These are phyloP conservation scores for Arrhamphus sclerolepis DNA, from an alignment of 2,797 vertebrate genomes.

Conservation along the genomic window DNA sequence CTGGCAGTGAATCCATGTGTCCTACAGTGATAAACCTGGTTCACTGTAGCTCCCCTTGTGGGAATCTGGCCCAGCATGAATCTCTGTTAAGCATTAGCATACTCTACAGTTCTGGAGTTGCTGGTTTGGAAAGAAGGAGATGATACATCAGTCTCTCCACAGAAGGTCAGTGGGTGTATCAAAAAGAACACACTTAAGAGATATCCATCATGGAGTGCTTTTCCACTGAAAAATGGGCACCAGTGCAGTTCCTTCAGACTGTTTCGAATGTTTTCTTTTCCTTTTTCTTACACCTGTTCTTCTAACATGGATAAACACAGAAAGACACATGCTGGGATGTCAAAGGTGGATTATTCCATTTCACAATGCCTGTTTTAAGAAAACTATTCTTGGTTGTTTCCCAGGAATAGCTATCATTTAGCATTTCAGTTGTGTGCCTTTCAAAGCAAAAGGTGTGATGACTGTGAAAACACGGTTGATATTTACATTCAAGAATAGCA, in stretches of 20 bases:
- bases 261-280: constrained; percentile 16
- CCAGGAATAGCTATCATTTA: constrained; percentile 18
- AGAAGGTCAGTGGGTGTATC: constrained; percentile 9
- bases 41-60: constrained; percentile 48
- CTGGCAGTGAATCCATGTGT: constrained; percentile 49
- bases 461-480: no score
- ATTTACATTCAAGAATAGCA: no score
- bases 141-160: background rate
- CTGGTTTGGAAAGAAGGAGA: constrained; percentile 8
- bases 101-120: constrained; percentile 24
- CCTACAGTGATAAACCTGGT: constrained; percentile 59
- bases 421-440: background rate
- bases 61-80: constrained; percentile 47
- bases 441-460: no score
- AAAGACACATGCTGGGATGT: no score
- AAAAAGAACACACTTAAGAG: constrained; percentile 23
- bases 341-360: constrained; percentile 54
- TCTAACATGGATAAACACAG: constrained; percentile 46
- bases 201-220: constrained; percentile 10
- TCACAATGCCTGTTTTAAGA: constrained; percentile 46
- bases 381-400: constrained; percentile 26
- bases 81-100: constrained; percentile 41
- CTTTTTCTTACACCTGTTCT: constrained; percentile 1
- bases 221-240: constrained; percentile 20
- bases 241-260: constrained; percentile 10